These are phyloP conservation scores for Caenorhabditis plicata DNA, from an alignment of 2,888 invertebrate species.

Conservation along the genomic window DNA sequence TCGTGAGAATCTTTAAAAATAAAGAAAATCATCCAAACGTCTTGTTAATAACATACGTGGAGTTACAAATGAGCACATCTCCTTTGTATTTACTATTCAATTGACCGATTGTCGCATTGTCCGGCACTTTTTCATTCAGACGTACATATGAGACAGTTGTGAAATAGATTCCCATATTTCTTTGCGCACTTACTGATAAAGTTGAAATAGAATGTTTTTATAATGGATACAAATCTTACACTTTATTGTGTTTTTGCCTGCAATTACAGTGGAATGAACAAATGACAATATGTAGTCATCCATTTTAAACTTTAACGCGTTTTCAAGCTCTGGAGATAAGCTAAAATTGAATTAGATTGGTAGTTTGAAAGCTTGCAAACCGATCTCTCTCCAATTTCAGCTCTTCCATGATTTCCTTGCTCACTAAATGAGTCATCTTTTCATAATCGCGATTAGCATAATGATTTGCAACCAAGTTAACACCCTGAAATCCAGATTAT, in stretches of 20 bases:
- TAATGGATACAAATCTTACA: conserved; percentile 13
- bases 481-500: conserved; percentile 19
- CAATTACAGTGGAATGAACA: conserved; percentile 36
- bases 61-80: conserved; percentile 31
- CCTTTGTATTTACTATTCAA: conserved; percentile 27
- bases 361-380: too few relatives aligned
- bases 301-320: conserved; percentile 16
- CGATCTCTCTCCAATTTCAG: conserved; percentile 8
- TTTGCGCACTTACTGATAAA: conserved; percentile 30
- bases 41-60: conserved; percentile 28
- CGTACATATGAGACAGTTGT: conserved; percentile 39
- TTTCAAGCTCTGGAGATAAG: conserved; percentile 6
- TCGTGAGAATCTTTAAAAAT: conserved; percentile 41
- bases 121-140: conserved; percentile 23
- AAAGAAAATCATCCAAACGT: neutral
- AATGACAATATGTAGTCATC: conserved; percentile 42
- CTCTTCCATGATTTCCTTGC: conserved; percentile 18
- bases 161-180: conserved; percentile 43
- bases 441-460: conserved; percentile 24
- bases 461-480: conserved; percentile 12
- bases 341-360: too few relatives aligned
- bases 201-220: neutral
- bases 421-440: conserved; percentile 21
- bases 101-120: conserved; percentile 15
- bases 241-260: conserved; percentile 41